Evolutionary conservation across 2,113 vertebrate genomes (phyloP), one percentile per base, ranked within the genome.

Genomic region (Apteryx owenii): DNA sequence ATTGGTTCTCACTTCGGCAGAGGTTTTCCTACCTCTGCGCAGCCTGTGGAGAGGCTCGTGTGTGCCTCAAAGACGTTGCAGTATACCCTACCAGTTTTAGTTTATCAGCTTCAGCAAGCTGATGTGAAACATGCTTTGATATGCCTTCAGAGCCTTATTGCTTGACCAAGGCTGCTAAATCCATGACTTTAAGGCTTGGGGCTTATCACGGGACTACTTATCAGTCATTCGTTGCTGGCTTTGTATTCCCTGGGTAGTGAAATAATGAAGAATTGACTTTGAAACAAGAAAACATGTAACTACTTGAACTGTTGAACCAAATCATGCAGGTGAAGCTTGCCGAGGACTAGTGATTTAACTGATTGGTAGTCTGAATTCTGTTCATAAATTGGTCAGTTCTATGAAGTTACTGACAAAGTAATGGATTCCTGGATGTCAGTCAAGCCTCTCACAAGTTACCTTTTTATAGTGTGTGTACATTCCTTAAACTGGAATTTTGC

Each of bases 251-350:
- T 58, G 61, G 66, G 50, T 69, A 81, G 66, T 78, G 81, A 85
- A 94, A 95, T 71, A 89, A 92, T 90, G 60, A 85, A 70, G 81
- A 86, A 77, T 85, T 56, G 70, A 69, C 85, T 92, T 78, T 33
- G 78, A 66, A 87, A 56, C 14, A n/a, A 26, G 42, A 60, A 83
- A 83, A 69, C 2, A 17, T 21, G 46, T 48, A 85, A 64, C 17
- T 6, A 7, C n/a, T 51, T 46, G 16, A 64, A 22, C 42, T 19
- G 84, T 79, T 23, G 76, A 93, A 69, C 28, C 29, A 28, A 28
- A 80, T 73, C 46, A 5, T 2, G 61, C 86, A 76, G 84, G 71
- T 93, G 88, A 88, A 46, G 6, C 65, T 69, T 51, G 78, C 76
- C 86, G 66, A 36, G 93, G 85, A 64, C 64, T 69, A 85, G 73